Percentiles rank a stretch among this genome's conserved stretches.
Conservation (phyloP, 2,888 invertebrate species). For the Ptilodon capucinus region DNA sequence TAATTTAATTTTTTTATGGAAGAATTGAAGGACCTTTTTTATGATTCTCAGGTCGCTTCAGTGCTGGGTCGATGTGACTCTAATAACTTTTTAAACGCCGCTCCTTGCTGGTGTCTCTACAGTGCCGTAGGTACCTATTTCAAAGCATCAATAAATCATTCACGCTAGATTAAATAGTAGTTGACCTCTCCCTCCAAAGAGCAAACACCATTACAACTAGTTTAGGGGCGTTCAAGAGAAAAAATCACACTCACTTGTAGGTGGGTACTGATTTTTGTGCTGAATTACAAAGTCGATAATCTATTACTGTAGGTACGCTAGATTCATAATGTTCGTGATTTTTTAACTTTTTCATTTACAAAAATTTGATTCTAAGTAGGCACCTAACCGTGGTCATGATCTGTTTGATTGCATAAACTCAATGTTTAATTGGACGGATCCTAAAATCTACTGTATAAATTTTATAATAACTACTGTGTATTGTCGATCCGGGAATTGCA, state of each 20-base stretch:
- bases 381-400: no score
- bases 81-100: conserved; percentile 10
- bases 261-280: conserved; percentile 24
- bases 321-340: no score
- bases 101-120: conserved; percentile 18
- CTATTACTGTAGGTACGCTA: not conserved
- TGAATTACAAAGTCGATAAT: conserved; percentile 5
- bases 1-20: conserved; percentile 30
- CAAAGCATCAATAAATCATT: conserved; percentile 77
- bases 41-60: conserved; percentile 8
- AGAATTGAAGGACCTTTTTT: conserved; percentile 18
- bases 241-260: conserved; percentile 50
- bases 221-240: conserved; percentile 56
- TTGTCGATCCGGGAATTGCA: no score
- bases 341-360: no score
- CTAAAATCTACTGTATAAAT: no score
- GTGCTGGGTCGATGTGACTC: conserved; percentile 10
- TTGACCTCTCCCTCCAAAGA: conserved; percentile 73
- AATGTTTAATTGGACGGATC: no score
- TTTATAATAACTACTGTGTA: no score
- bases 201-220: conserved; percentile 73
- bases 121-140: conserved; percentile 50
- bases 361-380: no score
- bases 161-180: conserved; percentile 79
- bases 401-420: no score